Base-by-base conservation (phyloP, 1,140 invertebrate genomes). In the Ruditapes philippinarum region DNA sequence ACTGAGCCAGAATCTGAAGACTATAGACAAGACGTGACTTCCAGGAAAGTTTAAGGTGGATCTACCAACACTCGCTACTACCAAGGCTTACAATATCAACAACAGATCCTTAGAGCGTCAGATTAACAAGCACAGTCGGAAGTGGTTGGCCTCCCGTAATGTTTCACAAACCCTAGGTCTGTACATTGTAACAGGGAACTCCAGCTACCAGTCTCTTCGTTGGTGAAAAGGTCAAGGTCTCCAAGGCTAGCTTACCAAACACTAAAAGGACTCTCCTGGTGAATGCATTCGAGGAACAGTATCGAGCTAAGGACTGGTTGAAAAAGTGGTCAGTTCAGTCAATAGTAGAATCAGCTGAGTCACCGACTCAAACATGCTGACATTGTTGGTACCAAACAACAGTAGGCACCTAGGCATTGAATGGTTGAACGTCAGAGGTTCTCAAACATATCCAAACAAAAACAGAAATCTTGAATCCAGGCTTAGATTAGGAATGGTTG, bases 41-140 rank as follows among this genome's bases (percentile, higher is more conserved):
- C 81, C 87, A n/a, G 87, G 74, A 62, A 86, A 86, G 42, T 89
- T 89, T 33, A 91, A 89, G 54, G n/a, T n/a, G n/a, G n/a, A n/a
- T n/a, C n/a, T n/a, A n/a, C n/a, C n/a, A n/a, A n/a, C n/a, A 89
- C n/a, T 57, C 38, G 5, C 65, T 89, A 4, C 51, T 91, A 25
- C 87, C 87, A 62, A n/a, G 82, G 12, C n/a, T 91, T 31, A 31
- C n/a, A n/a, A n/a, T n/a, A n/a, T 82, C 14, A 12, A 88, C 84
- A 62, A 78, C 83, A 11, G 85, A 88, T 28, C 40, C 19, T 36
- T 88, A 19, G 84, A 90, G 42, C 45, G 31, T 40, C 42, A 19
- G 14, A 40, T 90, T 33, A 90, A 70, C 31, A 82, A 74, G 45
- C 79, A 73, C 12, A 42, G 31, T 19, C 28, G 25, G 38, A 62